Evolutionary conservation across 2,797 vertebrate species (phyloP), one percentile per base, ranked within the genome.

Genomic region (Chrosomus eos): DNA sequence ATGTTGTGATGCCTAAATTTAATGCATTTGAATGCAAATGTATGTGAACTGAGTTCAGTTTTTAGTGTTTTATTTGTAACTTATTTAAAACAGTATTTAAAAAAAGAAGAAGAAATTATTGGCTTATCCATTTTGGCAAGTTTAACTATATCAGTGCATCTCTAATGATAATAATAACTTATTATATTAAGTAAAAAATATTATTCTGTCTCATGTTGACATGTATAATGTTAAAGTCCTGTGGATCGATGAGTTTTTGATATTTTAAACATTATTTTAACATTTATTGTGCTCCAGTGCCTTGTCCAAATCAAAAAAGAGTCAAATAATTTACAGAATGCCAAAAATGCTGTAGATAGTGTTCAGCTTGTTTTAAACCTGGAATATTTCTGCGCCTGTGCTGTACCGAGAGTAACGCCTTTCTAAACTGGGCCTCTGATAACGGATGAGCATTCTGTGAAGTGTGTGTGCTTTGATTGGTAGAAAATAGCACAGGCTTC

Each of bases 361-460:
- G 10, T 19, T 77, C 77, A 66, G 19, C 26, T 80, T 36, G 26
- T 67, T 33, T 67, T 80, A 28, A 80, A 67, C 60, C 43, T n/a
- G 28, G 43, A 80, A 67, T 67, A 80, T 66, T 80, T 66, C 43
- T 80, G 19, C 48, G 60, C 26, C 60, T 48, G 26, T 66, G 26
- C 28, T 43, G 19, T 48, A 58, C 78, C 67, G 81, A 31, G 21
- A 43, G 78, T 81, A 78, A 48, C 26, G 66, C 64, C 68, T 77
- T 72, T 64, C 82, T 23, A 78, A 78, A 51, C 36, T 40, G 43
- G 80, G 71, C 64, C 83, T 80, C 60, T 85, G 51, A 82, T 87
- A 87, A 80, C 21, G 18, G 58, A 72, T 28, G 76, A 78, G 48
- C 45, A 58, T 83, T 62, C 38, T 36, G 19, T 33, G 70, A 80